Evolutionary conservation across 1,140 invertebrate genomes (phyloP).

Genomic region (Temnothorax nylanderi): DNA sequence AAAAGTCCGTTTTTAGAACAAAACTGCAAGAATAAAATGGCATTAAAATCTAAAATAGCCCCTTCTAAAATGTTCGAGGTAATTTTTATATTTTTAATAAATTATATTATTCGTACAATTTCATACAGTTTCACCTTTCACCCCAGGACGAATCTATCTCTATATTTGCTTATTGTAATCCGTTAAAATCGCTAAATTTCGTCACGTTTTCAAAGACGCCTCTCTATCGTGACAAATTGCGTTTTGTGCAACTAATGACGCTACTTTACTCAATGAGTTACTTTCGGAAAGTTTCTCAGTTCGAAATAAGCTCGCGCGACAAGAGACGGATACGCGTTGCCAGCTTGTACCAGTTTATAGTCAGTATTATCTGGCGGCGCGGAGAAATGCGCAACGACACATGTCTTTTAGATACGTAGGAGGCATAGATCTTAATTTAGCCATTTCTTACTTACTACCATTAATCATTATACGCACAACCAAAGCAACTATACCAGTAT

Average conservation of each 20-base stretch:
- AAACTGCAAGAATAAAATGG: neutral
- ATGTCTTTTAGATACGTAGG: constrained; percentile 1
- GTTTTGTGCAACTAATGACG: neutral
- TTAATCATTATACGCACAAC: neutral
- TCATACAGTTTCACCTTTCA: neutral
- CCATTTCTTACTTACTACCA: constrained; percentile 18
- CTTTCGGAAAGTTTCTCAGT: constrained; percentile 5
- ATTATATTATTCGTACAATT: constrained; percentile 16
- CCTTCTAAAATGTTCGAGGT: neutral
- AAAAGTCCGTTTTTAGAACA: neutral
- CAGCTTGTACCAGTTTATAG: constrained; percentile 39
- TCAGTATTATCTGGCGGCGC: constrained; percentile 24
- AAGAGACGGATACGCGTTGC: constrained; percentile 5
- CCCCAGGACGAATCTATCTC: neutral
- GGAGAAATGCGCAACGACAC: neutral
- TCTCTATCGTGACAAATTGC: neutral
- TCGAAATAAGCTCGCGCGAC: constrained; percentile 27
- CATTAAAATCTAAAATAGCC: neutral
- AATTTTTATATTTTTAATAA: constrained; percentile 44
- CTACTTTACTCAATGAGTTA: neutral
- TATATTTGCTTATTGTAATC: constrained; percentile 6
- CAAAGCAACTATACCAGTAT: constrained; percentile 5
- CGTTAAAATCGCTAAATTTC: constrained; percentile 1
- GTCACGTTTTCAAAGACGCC: neutral
- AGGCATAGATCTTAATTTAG: constrained; percentile 15